Conservation (phyloP, 2,797 vertebrate genomes). For the Ateles fusciceps region DNA sequence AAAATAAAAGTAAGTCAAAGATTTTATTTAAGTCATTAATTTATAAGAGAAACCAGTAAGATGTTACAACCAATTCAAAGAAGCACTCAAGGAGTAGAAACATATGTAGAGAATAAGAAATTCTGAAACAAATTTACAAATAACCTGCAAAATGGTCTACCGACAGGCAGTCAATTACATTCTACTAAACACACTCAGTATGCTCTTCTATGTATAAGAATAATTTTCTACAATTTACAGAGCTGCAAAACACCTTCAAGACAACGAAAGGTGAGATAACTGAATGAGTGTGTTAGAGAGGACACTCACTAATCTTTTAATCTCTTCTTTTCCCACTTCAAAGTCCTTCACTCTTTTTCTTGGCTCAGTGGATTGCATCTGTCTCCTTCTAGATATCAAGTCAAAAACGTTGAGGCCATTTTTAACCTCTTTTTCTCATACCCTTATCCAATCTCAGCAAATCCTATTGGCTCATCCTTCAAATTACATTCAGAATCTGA, state of each 20-base stretch:
- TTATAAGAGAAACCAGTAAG: neutral
- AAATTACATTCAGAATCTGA: neutral
- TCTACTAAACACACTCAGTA: neutral
- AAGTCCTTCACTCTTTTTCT: neutral
- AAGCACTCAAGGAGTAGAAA: neutral
- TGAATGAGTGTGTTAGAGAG: neutral
- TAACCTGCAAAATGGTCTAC: neutral
- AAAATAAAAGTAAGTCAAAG: neutral
- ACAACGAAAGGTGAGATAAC: neutral
- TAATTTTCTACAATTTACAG: neutral
- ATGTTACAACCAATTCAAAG: neutral
- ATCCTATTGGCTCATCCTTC: neutral
- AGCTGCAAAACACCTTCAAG: neutral
- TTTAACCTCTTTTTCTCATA: neutral
- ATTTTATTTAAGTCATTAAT: neutral
- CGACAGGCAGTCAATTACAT: neutral
- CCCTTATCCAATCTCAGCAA: neutral
- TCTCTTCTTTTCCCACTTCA: neutral
- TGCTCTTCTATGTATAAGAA: neutral
- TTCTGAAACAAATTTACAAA: neutral
- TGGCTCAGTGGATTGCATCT: neutral
- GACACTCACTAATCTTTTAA: neutral
- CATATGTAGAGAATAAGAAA: neutral
- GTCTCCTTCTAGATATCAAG: neutral
- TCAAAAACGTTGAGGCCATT: neutral